phyloP scores from a whole-genome alignment of 2,888 invertebrate species.

The Iphiclides podalirius region DNA sequence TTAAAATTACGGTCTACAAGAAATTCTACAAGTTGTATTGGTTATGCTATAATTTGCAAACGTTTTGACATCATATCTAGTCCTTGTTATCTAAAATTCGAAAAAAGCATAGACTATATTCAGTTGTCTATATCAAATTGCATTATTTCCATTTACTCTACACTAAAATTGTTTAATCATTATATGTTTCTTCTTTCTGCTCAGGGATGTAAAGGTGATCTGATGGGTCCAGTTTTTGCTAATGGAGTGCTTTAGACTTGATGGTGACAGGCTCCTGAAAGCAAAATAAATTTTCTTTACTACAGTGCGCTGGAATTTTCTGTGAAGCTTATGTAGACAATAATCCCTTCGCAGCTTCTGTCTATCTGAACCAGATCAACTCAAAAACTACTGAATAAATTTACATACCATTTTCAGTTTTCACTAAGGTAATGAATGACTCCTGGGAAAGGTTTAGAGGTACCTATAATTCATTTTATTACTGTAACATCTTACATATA shows the following conservation, averaged over 20 bases:
- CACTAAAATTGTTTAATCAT: conserved; percentile 35
- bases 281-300: conserved; percentile 13
- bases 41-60: background rate
- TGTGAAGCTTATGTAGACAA: too few relatives aligned
- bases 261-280: conserved; percentile 67
- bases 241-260: conserved; percentile 65
- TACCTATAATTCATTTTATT: too few relatives aligned
- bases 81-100: background rate
- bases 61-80: background rate
- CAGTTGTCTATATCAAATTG: background rate
- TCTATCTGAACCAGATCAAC: too few relatives aligned
- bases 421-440: too few relatives aligned
- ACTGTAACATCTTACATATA: too few relatives aligned
- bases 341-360: too few relatives aligned
- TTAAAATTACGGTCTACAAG: conserved; percentile 5
- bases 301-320: too few relatives aligned
- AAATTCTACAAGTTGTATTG: background rate
- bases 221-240: conserved; percentile 65
- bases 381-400: too few relatives aligned
- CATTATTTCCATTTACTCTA: conserved; percentile 1
- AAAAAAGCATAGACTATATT: background rate
- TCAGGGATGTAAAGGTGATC: conserved; percentile 68
- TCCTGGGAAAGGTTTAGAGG: too few relatives aligned
- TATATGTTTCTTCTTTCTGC: conserved; percentile 38
- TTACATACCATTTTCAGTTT: too few relatives aligned